Base-by-base conservation (phyloP, 2,113 vertebrate species). In the Daubentonia madagascariensis region DNA sequence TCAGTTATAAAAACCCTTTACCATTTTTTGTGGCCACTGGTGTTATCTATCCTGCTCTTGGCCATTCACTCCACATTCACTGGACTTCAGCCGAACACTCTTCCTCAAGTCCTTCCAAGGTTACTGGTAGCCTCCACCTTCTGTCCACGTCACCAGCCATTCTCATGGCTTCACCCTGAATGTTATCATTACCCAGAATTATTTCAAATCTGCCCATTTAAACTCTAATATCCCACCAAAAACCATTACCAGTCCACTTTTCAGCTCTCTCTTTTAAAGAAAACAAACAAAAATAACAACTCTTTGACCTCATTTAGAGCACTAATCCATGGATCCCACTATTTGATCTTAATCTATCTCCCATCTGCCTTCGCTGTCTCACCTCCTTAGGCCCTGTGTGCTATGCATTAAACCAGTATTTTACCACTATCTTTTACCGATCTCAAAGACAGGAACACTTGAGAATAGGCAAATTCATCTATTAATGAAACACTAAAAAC, bases 191-290 rank as follows among this genome's bases (percentile, higher is more conserved):
- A 70, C 50, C 48, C 79, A 96, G 50, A 95, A 86, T 50, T 32
- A 2, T 73, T 78, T 90, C 70, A 80, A 70, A 12, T 92, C 84
- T 85, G 63, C 57, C 65, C 80, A 86, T 16, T 54, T 75, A 73
- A 89, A 92, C 25, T 86, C 54, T 79, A 84, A 86, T 40, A 68
- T 50, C 5, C 32, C 30, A 86, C 43, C n/a, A 45, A 76, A 70
- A 93, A 73, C 35, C 48, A 73, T 57, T 67, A 89, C n/a, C 54
- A 61, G n/a, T 57, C 37, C 30, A 59, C 57, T 83, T 79, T 61
- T 63, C 50, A 91, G 30, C 63, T 85, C 54, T 88, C 3, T 81
- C 48, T 94, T 92, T 95, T 89, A 96, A 89, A 63, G 30, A 63
- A 75, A 91, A 85, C 45, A 93, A 89, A 73, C 13, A 65, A 91